Base-by-base conservation (phyloP, 2,113 vertebrate species). In the Strix uralensis region DNA sequence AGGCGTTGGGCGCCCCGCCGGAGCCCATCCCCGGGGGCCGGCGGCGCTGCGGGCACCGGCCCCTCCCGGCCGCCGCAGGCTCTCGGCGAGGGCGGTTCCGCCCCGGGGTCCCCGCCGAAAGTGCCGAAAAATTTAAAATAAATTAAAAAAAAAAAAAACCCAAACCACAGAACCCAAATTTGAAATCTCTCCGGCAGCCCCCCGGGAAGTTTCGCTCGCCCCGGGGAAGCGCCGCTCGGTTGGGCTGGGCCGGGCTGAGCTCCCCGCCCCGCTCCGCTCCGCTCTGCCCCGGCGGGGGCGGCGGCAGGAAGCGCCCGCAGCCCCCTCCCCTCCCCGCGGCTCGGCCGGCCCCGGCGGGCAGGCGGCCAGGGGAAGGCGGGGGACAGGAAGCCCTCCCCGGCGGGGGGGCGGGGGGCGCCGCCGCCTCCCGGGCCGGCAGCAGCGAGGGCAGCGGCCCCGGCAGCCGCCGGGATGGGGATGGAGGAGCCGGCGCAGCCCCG, bases 221-320 rank as follows among this genome's bases (percentile, higher is more conserved):
- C 46, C 71, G 59, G 78, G 66, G 58, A 81, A 81, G 81, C 79
- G 74, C 71, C 38, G 69, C 81, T 75, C 62, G 16, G 34, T 82
- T 51, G 51, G 49, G 90, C 90, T 36, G 81, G 69, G 90, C 90
- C 55, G 63, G 47, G 38, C 52, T 38, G 10, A 21, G 65, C 85
- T 66, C 87, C 46, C 87, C 86, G 61, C 81, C 44, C 79, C 78
- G 55, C 88, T 36, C 85, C 47, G 58, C 75, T 29, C 87, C 69
- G 94, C 87, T 91, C 81, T 59, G 88, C 88, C 88, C 92, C 88
- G 62, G 70, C 59, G 92, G 89, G 86, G 92, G 90, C 88, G 82
- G 94, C 61, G 82, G 88, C 88, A 92, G 81, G 83, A 93, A 91
- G 82, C 90, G 69, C 62, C 91, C 82, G 57, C 72, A 84, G 78